Evolutionary conservation across 2,888 invertebrate species (phyloP).

Genomic region (Xestia rhomboidea): DNA sequence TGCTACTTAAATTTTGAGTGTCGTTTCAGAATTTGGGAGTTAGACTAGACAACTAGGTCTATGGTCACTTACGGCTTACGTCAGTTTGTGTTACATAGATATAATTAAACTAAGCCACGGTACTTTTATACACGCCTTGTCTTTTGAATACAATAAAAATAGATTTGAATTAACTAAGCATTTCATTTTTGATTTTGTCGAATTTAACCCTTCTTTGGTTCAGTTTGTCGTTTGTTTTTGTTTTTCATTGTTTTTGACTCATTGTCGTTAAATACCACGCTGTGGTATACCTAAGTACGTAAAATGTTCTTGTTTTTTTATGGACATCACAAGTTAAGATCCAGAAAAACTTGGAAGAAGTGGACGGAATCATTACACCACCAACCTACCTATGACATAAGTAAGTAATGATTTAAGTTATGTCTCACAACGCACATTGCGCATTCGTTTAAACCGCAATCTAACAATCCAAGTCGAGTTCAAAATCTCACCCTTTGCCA

Average conservation of each 20-base stretch:
- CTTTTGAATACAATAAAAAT: background rate
- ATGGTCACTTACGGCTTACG: background rate
- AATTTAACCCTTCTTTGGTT: background rate
- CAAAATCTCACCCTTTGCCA: too few relatives aligned
- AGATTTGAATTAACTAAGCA: background rate
- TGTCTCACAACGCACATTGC: too few relatives aligned
- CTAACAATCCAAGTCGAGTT: too few relatives aligned
- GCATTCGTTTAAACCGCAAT: too few relatives aligned
- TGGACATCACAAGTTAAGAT: background rate
- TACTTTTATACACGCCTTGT: background rate
- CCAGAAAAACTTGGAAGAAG: background rate
- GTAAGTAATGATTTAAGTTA: background rate
- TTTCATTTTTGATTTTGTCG: conserved; percentile 8
- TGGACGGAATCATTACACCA: background rate
- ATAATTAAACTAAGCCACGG: background rate
- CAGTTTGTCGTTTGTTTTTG: background rate
- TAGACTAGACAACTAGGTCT: background rate
- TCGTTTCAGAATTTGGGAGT: too few relatives aligned
- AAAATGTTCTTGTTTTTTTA: background rate
- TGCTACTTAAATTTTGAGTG: too few relatives aligned
- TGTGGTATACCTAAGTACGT: background rate
- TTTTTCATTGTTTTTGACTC: background rate
- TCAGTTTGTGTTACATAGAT: background rate
- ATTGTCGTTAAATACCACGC: background rate
- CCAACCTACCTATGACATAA: background rate